These are phyloP conservation scores for Microctenopoma stevenorrisi DNA, from an alignment of 2,797 vertebrate species.

Conservation along the genomic window DNA sequence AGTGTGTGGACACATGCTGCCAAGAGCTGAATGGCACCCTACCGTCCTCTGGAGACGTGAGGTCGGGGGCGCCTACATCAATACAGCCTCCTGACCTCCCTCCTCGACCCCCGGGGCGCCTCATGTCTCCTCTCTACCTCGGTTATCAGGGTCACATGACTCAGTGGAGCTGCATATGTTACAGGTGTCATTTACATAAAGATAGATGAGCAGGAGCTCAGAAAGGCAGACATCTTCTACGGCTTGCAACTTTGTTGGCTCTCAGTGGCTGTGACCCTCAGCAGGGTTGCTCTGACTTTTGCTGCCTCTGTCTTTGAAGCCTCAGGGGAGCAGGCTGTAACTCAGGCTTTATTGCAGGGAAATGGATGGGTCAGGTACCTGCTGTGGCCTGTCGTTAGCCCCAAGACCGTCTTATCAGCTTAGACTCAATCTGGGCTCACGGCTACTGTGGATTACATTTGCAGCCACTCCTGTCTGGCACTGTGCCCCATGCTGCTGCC, in stretches of 20 bases:
- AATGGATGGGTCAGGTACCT: slow-evolving; percentile 80
- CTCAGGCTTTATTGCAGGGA: slow-evolving; percentile 79
- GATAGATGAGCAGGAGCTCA: slow-evolving; percentile 31
- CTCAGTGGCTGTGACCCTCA: slow-evolving; percentile 59
- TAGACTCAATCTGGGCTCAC: slow-evolving; percentile 58
- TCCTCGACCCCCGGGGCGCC: slow-evolving; percentile 65
- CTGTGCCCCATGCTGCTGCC: slow-evolving; percentile 40
- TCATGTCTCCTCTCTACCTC: slow-evolving; percentile 61
- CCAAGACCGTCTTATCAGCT: slow-evolving; percentile 74
- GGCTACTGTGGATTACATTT: slow-evolving; percentile 72
- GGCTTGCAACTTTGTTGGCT: slow-evolving; percentile 35
- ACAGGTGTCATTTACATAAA: slow-evolving; percentile 49
- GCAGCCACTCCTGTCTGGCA: slow-evolving; percentile 55
- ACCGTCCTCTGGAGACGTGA: slow-evolving; percentile 66
- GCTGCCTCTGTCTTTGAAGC: slow-evolving; percentile 72
- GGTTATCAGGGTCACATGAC: slow-evolving; percentile 47
- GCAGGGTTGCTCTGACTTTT: slow-evolving; percentile 38
- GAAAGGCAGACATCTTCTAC: slow-evolving; percentile 27
- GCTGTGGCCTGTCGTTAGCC: slow-evolving; percentile 79
- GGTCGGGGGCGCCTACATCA: slow-evolving; percentile 76
- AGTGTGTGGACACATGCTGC: slow-evolving; percentile 74
- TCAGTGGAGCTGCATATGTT: slow-evolving; percentile 28
- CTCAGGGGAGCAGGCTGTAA: slow-evolving; percentile 67
- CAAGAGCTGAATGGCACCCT: slow-evolving; percentile 75
- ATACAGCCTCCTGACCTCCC: slow-evolving; percentile 67